These are phyloP conservation scores for Phytoseiulus persimilis DNA, from an alignment of 2,888 invertebrate genomes.

Conservation along the genomic window DNA sequence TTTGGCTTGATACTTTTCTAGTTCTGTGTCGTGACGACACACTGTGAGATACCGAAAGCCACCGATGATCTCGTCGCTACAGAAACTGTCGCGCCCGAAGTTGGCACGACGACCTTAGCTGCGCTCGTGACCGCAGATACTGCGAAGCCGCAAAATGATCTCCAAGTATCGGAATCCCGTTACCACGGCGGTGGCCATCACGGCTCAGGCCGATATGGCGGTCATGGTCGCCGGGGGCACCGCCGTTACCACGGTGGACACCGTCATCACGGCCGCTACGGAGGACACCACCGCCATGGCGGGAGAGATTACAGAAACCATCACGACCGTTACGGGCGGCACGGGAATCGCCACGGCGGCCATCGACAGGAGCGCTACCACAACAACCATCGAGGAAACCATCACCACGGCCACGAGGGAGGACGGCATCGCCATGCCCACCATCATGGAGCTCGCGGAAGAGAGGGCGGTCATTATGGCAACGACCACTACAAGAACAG, in stretches of 20 bases:
- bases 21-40: background rate
- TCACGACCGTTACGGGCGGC: slow-evolving; percentile 15
- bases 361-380: background rate
- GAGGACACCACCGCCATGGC: slow-evolving; percentile 9
- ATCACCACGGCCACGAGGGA: slow-evolving; percentile 24
- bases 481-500: slow-evolving; percentile 27
- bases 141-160: background rate
- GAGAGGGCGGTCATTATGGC: background rate
- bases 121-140: background rate
- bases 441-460: slow-evolving; percentile 15
- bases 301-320: slow-evolving; percentile 19
- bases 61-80: background rate
- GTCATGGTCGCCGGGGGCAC: background rate
- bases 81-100: background rate
- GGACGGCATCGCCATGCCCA: background rate
- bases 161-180: slow-evolving; percentile 13
- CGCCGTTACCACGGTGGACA: slow-evolving; percentile 8
- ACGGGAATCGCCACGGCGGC: slow-evolving; percentile 10
- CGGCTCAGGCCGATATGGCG: slow-evolving; percentile 9
- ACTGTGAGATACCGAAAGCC: background rate
- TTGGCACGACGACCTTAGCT: background rate
- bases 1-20: background rate
- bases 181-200: slow-evolving; percentile 31
- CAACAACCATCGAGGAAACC: slow-evolving; percentile 16
- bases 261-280: slow-evolving; percentile 23